Conservation (phyloP, 2,797 vertebrate species). For the Tragelaphus oryx region DNA sequence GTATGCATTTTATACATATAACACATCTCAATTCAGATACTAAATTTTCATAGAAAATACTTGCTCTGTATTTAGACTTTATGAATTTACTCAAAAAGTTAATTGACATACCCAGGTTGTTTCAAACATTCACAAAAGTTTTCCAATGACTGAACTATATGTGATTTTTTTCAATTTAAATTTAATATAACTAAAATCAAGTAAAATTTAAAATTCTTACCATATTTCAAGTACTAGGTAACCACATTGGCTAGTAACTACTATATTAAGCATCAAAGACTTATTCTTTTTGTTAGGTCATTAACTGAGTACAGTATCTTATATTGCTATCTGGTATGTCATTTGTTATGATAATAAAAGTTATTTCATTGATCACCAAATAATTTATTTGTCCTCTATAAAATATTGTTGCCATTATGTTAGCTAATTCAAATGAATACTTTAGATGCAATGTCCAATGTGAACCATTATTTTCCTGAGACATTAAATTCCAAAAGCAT, state of each 20-base stretch:
- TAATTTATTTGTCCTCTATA: neutral
- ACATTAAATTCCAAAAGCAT: neutral
- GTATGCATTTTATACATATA: neutral
- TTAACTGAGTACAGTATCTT: neutral
- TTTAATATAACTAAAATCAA: constrained; percentile 32
- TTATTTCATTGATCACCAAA: neutral
- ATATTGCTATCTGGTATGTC: neutral
- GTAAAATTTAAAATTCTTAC: neutral
- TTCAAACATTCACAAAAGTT: neutral
- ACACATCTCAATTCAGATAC: neutral
- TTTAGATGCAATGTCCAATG: neutral
- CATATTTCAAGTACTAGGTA: neutral
- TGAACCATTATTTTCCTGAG: neutral
- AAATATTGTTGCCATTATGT: neutral
- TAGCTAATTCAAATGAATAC: neutral
- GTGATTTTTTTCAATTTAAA: neutral
- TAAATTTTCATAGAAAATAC: constrained; percentile 20
- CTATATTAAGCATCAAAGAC: neutral
- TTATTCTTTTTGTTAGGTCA: neutral
- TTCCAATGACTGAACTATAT: neutral
- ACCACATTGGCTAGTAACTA: neutral
- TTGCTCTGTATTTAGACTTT: neutral
- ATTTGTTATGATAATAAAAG: neutral
- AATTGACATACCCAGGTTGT: neutral
- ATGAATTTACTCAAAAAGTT: neutral